Conservation (phyloP, 1,140 invertebrate species). For the Drosophila miranda region DNA sequence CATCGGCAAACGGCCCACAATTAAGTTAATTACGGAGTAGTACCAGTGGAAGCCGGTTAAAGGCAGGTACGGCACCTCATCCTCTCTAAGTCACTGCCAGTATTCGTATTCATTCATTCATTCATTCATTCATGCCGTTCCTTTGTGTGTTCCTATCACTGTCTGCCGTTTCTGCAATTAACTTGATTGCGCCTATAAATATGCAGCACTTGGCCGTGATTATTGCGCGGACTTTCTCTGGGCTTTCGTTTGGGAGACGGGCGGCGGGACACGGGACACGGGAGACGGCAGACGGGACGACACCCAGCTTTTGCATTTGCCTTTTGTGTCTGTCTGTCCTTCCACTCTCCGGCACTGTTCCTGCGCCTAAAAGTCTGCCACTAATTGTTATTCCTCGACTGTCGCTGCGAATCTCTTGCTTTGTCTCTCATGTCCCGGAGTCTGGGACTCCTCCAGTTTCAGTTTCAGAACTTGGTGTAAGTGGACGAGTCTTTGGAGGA, state of each 20-base stretch:
- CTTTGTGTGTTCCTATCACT: constrained; percentile 4
- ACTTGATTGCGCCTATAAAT: constrained; percentile 81
- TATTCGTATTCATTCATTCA: too few relatives aligned
- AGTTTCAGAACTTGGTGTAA: too few relatives aligned
- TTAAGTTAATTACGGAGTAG: constrained; percentile 69
- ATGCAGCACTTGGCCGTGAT: constrained; percentile 76
- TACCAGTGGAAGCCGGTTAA: background rate
- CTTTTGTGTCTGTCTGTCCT: constrained; percentile 11
- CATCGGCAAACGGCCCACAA: constrained; percentile 59
- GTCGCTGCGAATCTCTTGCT: constrained; percentile 10
- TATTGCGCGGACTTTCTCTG: constrained; percentile 59
- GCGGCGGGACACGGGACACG: too few relatives aligned
- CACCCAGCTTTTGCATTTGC: constrained; percentile 5
- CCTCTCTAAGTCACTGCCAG: too few relatives aligned
- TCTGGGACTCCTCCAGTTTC: too few relatives aligned
- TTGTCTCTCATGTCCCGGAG: background rate
- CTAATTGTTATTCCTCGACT: constrained; percentile 70
- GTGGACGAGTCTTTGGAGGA: constrained; percentile 19
- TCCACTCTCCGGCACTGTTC: background rate
- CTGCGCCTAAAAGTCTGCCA: constrained; percentile 57
- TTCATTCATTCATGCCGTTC: too few relatives aligned
- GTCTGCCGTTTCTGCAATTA: constrained; percentile 64
- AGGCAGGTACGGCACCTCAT: too few relatives aligned
- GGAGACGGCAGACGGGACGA: too few relatives aligned
- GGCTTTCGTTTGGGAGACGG: background rate